Base-by-base conservation (phyloP, 23 tunicate genomes). In the Diplosoma virens region DNA sequence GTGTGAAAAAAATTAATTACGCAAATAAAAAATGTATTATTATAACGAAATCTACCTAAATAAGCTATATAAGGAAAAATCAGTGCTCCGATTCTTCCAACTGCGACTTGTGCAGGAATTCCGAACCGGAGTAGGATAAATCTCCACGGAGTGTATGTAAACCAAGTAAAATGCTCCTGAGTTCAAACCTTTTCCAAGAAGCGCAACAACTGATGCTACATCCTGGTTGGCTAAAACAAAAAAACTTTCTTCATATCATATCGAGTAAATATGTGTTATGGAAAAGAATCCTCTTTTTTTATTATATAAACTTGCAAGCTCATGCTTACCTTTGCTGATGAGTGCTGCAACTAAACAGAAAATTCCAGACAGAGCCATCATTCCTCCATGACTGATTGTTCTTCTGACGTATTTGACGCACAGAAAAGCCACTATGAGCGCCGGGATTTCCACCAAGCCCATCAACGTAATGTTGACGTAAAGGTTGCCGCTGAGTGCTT, bases 341-440 rank as follows among this genome's bases (percentile, higher is more conserved):
- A 79, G 63, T 11, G 83, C 74, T 26, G 74, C 83, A 17, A 17
- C 48, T 64, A 79, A 2, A 29, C 83, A 79, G 50, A 50, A 65
- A 3, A 65, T 5, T 58, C 74, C 74, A 16, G 61, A 16, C 11
- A 65, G 2, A 28, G 66, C 33, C 83, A 65, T 65, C 26, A 65
- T 32, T 7, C 22, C 59, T 11, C 72, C 83, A 65, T 65, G 74
- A 3, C 46, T 18, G 33, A 32, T 18, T 24, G 83, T 63, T 29
- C 83, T 29, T n/a, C 74, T 79, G 16, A 26, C 46, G 23, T 64
- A 27, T 25, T 41, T 25, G 1, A 79, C 83, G 5, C 47, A 32
- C 18, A 76, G 22, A 26, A 23, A 76, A 1, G 70, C 81, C 32
- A 60, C 32, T 1, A 36, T 14, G 31, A 58, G 24, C n/a, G 70